Evolutionary conservation across 2,113 vertebrate species (phyloP).

Genomic region (Psophia crepitans): DNA sequence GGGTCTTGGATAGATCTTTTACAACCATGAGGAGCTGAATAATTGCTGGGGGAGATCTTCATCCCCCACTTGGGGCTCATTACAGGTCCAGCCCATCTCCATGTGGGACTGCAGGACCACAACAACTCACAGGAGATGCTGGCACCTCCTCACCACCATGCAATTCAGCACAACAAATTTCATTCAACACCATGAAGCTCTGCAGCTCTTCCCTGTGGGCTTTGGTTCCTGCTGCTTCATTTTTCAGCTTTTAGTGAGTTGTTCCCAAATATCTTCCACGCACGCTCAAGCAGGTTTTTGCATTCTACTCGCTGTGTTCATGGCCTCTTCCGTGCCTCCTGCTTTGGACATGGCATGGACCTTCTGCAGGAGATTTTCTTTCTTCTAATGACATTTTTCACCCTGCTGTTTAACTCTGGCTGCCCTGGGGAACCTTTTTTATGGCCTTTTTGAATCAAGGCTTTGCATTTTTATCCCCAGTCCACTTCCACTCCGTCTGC

Average conservation of each 20-base stretch:
- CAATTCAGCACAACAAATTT: neutral
- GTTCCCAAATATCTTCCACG: neutral
- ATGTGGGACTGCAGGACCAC: neutral
- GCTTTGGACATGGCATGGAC: rapidly evolving
- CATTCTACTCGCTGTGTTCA: rapidly evolving
- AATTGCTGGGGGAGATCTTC: neutral
- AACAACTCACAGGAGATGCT: neutral
- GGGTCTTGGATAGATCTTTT: neutral
- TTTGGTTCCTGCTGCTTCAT: neutral
- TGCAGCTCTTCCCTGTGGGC: neutral
- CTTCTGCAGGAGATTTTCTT: neutral
- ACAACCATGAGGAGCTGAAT: neutral
- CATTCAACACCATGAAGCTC: neutral
- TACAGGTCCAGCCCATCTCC: neutral
- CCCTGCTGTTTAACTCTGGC: neutral
- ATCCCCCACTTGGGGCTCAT: rapidly evolving
- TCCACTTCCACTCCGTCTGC: neutral
- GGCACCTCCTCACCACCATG: neutral
- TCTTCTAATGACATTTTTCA: neutral
- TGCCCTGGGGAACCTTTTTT: neutral
- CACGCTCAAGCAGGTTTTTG: rapidly evolving
- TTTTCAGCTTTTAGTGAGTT: neutral
- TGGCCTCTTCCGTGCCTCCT: neutral
- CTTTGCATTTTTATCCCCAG: neutral
- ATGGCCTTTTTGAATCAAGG: neutral